These are phyloP conservation scores for Omphaloscelis lunosa DNA, from an alignment of 2,888 invertebrate genomes.

Conservation along the genomic window DNA sequence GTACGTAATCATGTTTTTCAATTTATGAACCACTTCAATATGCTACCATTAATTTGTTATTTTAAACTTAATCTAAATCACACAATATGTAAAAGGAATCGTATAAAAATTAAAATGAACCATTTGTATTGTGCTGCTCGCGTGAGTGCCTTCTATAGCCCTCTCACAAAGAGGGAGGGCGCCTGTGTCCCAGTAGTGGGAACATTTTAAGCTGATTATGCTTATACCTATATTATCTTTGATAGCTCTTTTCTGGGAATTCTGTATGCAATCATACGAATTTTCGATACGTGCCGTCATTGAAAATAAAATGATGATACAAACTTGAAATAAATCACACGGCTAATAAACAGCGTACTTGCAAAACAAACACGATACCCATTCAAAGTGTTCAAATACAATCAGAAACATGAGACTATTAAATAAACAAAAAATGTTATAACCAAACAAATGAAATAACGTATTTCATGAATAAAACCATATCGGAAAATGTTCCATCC, in stretches of 20 bases:
- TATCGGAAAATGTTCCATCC: slow-evolving; percentile 38
- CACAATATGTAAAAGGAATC: no score
- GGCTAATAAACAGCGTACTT: slow-evolving; percentile 5
- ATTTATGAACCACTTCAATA: not conserved
- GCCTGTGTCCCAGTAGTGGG: not conserved
- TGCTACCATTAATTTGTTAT: not conserved
- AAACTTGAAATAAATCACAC: not conserved
- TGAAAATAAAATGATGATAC: not conserved
- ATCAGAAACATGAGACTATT: slow-evolving; percentile 9
- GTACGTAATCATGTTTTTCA: not conserved
- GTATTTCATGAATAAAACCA: slow-evolving; percentile 52
- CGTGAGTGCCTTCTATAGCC: not conserved
- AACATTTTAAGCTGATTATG: not conserved
- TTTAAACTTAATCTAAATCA: not conserved
- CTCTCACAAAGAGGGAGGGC: not conserved
- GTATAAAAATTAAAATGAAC: not conserved
- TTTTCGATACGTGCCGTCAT: not conserved
- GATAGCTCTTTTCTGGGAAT: not conserved
- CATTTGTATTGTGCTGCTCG: not conserved
- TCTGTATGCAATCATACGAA: not conserved
- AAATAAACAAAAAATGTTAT: slow-evolving; percentile 4
- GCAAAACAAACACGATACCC: slow-evolving; percentile 14
- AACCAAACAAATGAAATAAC: slow-evolving; percentile 42
- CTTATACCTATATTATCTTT: not conserved
- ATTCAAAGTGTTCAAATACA: slow-evolving; percentile 17